Evolutionary conservation across 2,888 invertebrate species (phyloP), one percentile per base, ranked within the genome.

Genomic region (Harmothoe impar): DNA sequence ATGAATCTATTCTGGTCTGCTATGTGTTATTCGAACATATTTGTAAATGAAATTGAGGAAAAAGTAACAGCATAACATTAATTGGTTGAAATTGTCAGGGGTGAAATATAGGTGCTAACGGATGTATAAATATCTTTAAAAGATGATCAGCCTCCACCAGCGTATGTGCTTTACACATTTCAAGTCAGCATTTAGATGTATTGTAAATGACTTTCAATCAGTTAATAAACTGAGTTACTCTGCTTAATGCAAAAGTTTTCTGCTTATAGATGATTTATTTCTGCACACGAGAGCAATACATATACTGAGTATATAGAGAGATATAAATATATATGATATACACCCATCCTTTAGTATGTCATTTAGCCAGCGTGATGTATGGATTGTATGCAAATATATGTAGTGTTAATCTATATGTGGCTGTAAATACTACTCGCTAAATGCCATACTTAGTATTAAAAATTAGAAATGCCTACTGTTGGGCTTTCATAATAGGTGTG

Each of bases 401-500:
- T n/a, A n/a, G 3, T 20, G 25, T 72, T 72, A 15, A 3, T 62
- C 62, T n/a, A n/a, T 20, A 62, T 62, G 23, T 29, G 72, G 72
- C 29, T 72, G 72, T 72, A 72, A 0, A 72, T 72, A 72, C 0
- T 29, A 29, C 5, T 29, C 72, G 5, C 72, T 15, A 29, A 29
- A 15, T 72, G 15, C 31, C 62, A n/a, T 62, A n/a, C n/a, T n/a
- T n/a, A n/a, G 54, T 52, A n/a, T n/a, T 62, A 62, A 7, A 20
- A 62, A 62, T 72, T 72, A 72, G 72, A 29, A 29, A 72, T 72
- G 72, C 72, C 31, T 72, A 29, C 31, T 72, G 29, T 43, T 72
- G 72, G 72, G 72, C 29, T 72, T 72, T 29, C 72, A 72, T n/a
- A 72, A 3, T 62, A n/a, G 25, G 72, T 72, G 72, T 72, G 25